These are phyloP conservation scores for Merops nubicus DNA, from an alignment of 2,113 vertebrate species.

Conservation along the genomic window DNA sequence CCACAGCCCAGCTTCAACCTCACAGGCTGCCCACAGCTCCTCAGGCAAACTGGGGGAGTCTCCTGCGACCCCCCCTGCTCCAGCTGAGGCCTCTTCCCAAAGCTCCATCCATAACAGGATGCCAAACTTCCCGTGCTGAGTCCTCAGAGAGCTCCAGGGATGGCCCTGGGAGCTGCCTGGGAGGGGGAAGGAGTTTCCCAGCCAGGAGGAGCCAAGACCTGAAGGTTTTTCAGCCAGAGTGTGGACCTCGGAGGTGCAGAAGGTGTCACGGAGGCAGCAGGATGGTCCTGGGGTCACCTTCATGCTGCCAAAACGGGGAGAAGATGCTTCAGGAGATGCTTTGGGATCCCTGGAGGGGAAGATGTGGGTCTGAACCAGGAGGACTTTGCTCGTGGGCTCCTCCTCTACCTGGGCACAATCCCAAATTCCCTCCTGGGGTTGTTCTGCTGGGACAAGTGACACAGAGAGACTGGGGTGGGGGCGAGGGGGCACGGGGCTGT, in stretches of 20 bases:
- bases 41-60: fast-evolving
- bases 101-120: neutral
- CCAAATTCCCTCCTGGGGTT: neutral
- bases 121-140: neutral
- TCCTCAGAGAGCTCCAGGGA: fast-evolving
- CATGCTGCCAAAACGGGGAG: fast-evolving
- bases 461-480: fast-evolving
- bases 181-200: neutral
- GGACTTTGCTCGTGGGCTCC: neutral
- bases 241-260: fast-evolving
- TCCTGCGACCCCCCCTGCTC: fast-evolving
- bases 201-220: neutral
- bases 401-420: fast-evolving
- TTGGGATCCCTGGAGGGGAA: neutral
- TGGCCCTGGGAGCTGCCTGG: too few relatives aligned
- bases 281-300: neutral
- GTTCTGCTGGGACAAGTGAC: fast-evolving
- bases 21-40: neutral
- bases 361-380: fast-evolving
- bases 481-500: fast-evolving
- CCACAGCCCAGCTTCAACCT: fast-evolving
- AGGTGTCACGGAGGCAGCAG: fast-evolving
- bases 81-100: neutral
- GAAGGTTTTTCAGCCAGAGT: fast-evolving
- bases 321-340: neutral